Evolutionary conservation across 2,113 vertebrate species (phyloP).

Genomic region (Neolamprologus fasciatus): DNA sequence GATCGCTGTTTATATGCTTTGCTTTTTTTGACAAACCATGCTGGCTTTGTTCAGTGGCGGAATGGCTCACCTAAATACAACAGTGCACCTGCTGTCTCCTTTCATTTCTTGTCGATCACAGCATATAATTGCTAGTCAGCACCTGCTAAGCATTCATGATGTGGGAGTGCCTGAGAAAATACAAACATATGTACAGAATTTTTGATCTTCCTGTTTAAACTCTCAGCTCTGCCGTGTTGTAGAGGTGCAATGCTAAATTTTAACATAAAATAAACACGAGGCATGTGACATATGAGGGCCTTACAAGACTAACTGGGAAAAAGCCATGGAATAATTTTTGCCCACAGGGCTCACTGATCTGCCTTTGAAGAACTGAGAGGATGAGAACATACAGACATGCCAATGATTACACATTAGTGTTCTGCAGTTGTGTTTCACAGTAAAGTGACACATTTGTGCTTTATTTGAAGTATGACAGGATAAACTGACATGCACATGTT

Average conservation of each 20-base stretch:
- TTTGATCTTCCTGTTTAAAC: not conserved
- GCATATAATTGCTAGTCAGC: not conserved
- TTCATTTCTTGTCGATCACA: not conserved
- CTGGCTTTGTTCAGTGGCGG: not conserved
- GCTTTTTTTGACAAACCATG: slow-evolving; percentile 1
- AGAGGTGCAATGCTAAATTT: not conserved
- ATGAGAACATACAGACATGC: not conserved
- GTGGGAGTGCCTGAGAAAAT: not conserved
- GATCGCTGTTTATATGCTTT: not conserved
- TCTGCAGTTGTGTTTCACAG: not conserved
- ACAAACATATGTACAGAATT: not conserved
- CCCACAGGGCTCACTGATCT: slow-evolving; percentile 14
- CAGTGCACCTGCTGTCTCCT: not conserved
- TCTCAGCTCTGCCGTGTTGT: not conserved
- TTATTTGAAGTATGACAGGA: not conserved
- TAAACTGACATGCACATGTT: not conserved
- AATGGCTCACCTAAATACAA: slow-evolving; percentile 2
- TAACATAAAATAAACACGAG: not conserved
- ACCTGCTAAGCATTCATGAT: not conserved
- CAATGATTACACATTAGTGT: not conserved
- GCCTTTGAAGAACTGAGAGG: slow-evolving; percentile 9
- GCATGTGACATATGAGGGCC: not conserved
- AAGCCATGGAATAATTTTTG: slow-evolving; percentile 11
- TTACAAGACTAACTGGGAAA: not conserved
- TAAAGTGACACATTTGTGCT: not conserved